phyloP scores from a whole-genome alignment of 2,888 invertebrate genomes.

The Callinectes sapidus region DNA sequence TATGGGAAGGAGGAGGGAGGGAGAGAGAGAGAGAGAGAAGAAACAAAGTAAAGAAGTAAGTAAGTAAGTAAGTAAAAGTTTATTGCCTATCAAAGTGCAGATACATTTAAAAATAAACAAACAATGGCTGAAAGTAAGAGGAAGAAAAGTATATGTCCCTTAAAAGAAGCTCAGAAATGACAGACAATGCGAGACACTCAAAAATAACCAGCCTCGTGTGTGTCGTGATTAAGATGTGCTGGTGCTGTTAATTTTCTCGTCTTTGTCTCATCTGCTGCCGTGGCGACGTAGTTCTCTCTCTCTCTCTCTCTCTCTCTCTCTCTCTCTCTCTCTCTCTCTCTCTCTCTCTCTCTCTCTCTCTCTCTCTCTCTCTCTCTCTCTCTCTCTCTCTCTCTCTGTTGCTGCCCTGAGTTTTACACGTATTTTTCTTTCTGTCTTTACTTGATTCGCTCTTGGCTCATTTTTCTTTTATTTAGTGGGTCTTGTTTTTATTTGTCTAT shows the following conservation, averaged over 20 bases:
- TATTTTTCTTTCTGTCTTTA: background rate
- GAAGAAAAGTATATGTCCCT: background rate
- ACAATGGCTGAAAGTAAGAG: no score
- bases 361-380: background rate
- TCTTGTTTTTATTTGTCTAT: background rate
- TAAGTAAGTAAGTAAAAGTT: no score
- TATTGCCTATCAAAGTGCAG: no score
- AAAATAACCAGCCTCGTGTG: background rate
- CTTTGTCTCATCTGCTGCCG: background rate
- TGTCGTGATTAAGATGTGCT: background rate
- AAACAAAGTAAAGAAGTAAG: no score
- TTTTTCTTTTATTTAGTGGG: background rate
- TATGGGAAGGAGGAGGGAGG: background rate
- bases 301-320: conserved; percentile 19
- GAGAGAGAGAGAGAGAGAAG: background rate
- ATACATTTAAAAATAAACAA: no score
- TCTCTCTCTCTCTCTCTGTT: conserved; percentile 3
- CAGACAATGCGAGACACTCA: background rate
- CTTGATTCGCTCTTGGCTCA: background rate
- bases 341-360: background rate
- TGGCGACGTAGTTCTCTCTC: background rate
- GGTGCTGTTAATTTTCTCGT: background rate
- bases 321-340: conserved; percentile 27
- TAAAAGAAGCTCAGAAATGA: background rate
- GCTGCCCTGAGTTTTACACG: background rate